These are phyloP conservation scores for Antechinus stuartii DNA, from an alignment of 2,113 vertebrate species.

Conservation along the genomic window DNA sequence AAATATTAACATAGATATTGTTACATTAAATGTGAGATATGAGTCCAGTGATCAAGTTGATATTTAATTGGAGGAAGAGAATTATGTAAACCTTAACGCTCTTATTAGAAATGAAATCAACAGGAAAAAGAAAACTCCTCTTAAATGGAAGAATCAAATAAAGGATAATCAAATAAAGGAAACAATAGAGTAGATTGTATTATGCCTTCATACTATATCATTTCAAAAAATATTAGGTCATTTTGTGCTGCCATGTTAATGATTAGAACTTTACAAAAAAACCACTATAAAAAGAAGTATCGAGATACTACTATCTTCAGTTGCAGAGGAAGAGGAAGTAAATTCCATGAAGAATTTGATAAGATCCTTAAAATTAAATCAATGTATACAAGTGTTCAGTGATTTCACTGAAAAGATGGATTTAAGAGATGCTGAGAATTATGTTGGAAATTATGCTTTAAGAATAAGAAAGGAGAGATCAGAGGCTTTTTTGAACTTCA, in stretches of 20 bases:
- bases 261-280: not conserved
- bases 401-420: not conserved
- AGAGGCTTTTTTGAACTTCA: no score
- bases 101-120: not conserved
- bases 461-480: not conserved
- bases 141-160: not conserved
- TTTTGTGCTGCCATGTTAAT: not conserved
- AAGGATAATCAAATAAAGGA: not conserved
- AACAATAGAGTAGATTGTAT: not conserved
- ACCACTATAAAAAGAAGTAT: not conserved
- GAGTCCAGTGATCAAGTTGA: not conserved
- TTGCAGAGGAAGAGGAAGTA: not conserved
- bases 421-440: not conserved
- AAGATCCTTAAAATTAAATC: not conserved
- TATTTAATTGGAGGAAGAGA: not conserved
- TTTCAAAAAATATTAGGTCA: not conserved
- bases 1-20: not conserved
- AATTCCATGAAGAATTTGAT: not conserved
- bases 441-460: not conserved
- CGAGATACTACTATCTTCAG: not conserved
- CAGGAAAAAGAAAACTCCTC: not conserved
- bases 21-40: not conserved
- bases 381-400: not conserved
- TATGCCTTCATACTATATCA: not conserved
- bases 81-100: not conserved